A percentile compares a stretch with the other conserved stretches of the same genome.
Evolutionary conservation across 30 jellyfish, hydroid and myxozoan species (phyloP).

Genomic region (Aurelia sp.): DNA sequence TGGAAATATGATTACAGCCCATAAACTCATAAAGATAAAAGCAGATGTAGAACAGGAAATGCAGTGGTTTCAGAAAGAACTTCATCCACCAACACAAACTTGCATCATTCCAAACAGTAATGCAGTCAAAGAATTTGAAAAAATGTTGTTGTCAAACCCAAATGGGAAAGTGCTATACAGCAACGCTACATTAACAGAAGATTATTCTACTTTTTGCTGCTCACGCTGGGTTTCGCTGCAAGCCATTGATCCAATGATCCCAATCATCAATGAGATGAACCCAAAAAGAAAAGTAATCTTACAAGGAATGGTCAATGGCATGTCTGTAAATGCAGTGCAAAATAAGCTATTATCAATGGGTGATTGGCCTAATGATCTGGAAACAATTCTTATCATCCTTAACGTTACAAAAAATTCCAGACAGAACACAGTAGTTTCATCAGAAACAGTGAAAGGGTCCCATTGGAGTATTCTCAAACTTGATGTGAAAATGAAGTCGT

Average conservation of each 20-base stretch:
- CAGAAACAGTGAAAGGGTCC: too few species aligned
- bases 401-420: too few species aligned
- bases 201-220: neutral
- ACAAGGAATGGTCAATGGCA: neutral
- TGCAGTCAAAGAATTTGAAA: neutral
- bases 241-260: constrained; percentile 5
- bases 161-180: neutral
- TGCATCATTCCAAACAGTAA: neutral
- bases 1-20: constrained; percentile 3
- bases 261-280: constrained; percentile 2
- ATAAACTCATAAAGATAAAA: neutral
- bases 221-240: neutral
- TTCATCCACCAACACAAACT: neutral
- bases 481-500: too few species aligned
- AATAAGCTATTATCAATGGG: too few species aligned
- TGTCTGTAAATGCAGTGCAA: neutral
- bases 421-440: too few species aligned
- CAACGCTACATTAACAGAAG: neutral
- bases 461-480: too few species aligned
- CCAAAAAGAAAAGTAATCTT: neutral
- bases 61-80: constrained; percentile 7
- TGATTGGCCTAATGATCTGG: too few species aligned
- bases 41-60: constrained; percentile 7
- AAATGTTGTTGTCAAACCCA: neutral
- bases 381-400: too few species aligned